Evolutionary conservation across 2,113 vertebrate genomes (phyloP).

Genomic region (Cricetomys ansorgei): DNA sequence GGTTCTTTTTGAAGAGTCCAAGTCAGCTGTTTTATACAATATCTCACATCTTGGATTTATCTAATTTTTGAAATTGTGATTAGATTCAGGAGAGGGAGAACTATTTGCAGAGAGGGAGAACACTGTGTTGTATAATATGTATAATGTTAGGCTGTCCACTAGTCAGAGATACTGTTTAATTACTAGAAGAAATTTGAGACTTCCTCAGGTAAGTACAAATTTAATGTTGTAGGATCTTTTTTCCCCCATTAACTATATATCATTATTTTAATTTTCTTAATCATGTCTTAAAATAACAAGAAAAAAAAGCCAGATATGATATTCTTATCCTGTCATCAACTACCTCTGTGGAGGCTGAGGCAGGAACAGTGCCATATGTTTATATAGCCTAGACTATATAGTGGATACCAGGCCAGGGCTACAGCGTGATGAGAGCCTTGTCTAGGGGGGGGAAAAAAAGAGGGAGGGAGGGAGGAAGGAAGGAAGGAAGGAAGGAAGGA

Average conservation of each 20-base stretch:
- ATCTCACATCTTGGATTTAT: neutral
- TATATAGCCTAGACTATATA: neutral
- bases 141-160: neutral
- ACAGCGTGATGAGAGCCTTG: neutral
- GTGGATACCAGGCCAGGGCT: neutral
- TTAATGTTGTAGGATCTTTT: neutral
- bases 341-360: neutral
- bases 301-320: neutral
- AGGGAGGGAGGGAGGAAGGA: too few species aligned
- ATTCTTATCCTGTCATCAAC: neutral
- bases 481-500: too few species aligned
- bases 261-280: slow-evolving; percentile 21
- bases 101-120: neutral
- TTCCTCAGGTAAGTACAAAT: slow-evolving; percentile 1
- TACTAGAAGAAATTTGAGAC: slow-evolving; percentile 19
- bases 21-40: neutral
- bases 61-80: neutral
- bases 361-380: neutral
- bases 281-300: slow-evolving; percentile 42
- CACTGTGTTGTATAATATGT: slow-evolving; percentile 5
- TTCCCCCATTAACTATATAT: neutral
- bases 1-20: neutral
- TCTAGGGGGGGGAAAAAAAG: too few species aligned
- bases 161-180: slow-evolving; percentile 40
- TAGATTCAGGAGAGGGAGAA: slow-evolving; percentile 24